Base-by-base conservation (phyloP, 2,797 vertebrate species). In the Mus minutoides region DNA sequence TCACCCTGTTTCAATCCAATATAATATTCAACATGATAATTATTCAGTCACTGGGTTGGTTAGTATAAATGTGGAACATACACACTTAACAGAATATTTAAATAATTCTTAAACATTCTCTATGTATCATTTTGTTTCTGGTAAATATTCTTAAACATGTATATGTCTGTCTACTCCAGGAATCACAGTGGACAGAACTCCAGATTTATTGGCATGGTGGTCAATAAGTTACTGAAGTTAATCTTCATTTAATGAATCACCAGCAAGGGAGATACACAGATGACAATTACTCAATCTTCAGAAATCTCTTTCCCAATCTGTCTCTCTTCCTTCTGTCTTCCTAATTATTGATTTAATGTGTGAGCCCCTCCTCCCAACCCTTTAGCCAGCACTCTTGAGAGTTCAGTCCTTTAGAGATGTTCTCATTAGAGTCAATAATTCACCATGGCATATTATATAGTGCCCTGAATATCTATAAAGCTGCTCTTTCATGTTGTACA, bases 401-500 rank as follows among this genome's bases (percentile, higher is more conserved):
- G 29, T 89, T 96, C 83, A 94, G 88, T n/a, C 93, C 97, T 97
- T 97, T 97, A 94, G 94, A 88, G 67, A 97, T 96, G 84, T 95
- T 96, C 97, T 98, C 95, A 95, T 97, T 97, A 98, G 94, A 97
- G 95, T 87, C 94, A 93, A 11, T 96, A 97, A 97, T 97, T 97
- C 79, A 91, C 95, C 89, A 79, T 95, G 96, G 93, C 96, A 94
- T 92, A 94, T 97, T 97, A 97, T 97, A 96, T 97, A 92, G 95
- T 96, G 76, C 87, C 86, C 71, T 94, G 93, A 96, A 96, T 96
- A 96, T 93, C 97, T 97, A 94, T 96, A 95, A 96, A 97, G 80
- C 79, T 69, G 29, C 84, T 94, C 95, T 97, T 97, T 97, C 96
- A 97, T 97, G 97, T 95, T 91, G 94, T 91, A 97, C 95, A 97